Conservation (phyloP, 2,797 vertebrate genomes). For the Carcharodon carcharias region DNA sequence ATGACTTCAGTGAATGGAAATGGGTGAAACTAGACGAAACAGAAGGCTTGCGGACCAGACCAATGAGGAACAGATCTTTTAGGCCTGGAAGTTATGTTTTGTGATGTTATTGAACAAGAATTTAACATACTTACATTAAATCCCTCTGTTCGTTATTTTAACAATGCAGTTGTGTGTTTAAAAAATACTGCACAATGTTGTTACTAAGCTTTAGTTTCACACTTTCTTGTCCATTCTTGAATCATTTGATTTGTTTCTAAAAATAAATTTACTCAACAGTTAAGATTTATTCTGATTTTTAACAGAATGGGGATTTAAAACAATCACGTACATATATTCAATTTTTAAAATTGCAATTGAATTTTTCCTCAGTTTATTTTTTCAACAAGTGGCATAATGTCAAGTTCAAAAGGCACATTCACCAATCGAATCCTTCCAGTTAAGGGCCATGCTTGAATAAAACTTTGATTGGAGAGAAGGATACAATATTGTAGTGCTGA, state of each 20-base stretch:
- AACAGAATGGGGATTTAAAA: not conserved
- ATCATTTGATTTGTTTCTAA: not conserved
- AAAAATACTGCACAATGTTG: not conserved
- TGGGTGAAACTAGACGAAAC: not conserved
- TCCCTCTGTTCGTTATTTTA: not conserved
- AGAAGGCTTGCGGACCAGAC: not conserved
- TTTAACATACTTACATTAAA: not conserved
- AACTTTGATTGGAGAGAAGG: not conserved
- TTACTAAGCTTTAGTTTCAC: conserved; percentile 14
- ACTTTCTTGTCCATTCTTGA: not conserved
- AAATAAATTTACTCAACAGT: not conserved
- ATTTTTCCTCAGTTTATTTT: not conserved
- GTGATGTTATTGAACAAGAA: not conserved
- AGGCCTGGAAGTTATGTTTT: not conserved
- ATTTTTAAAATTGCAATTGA: not conserved
- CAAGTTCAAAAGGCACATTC: not conserved
- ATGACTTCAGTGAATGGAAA: not conserved
- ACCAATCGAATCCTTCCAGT: not conserved
- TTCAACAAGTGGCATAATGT: not conserved
- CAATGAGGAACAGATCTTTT: not conserved
- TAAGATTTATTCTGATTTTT: conserved; percentile 10
- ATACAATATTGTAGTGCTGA: not conserved
- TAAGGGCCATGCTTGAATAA: not conserved
- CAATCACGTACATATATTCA: not conserved
- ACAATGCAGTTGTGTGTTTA: not conserved